These are phyloP conservation scores for Poliocrania exsul DNA, from an alignment of 2,797 vertebrate species.

Conservation along the genomic window DNA sequence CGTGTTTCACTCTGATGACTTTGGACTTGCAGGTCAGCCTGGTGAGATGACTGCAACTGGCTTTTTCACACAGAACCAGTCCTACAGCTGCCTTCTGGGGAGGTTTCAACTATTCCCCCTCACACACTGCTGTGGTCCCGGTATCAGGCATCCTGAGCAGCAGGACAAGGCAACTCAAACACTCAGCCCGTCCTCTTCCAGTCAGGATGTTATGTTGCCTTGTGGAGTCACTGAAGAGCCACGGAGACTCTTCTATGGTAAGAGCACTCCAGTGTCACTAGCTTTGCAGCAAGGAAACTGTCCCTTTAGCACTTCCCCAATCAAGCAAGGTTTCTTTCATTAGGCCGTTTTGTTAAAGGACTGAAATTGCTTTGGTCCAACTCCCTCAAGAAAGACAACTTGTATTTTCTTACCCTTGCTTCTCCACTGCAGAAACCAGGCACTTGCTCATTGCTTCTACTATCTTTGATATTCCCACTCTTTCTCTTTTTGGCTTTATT, in stretches of 20 bases:
- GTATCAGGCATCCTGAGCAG: slow-evolving; percentile 77
- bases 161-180: slow-evolving; percentile 86
- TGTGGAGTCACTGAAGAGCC: slow-evolving; percentile 84
- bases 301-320: slow-evolving; percentile 1
- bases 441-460: slow-evolving; percentile 15
- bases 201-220: slow-evolving; percentile 84
- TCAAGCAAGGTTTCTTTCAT: slow-evolving; percentile 18
- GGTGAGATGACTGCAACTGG: slow-evolving; percentile 78
- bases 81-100: slow-evolving; percentile 79
- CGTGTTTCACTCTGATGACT: slow-evolving; percentile 82
- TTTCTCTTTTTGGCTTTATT: slow-evolving; percentile 5
- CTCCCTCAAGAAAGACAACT: background rate
- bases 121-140: slow-evolving; percentile 84
- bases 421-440: background rate
- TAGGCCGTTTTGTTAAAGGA: background rate
- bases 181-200: slow-evolving; percentile 80
- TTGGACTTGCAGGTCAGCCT: slow-evolving; percentile 76
- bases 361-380: slow-evolving; percentile 4
- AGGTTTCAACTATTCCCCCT: slow-evolving; percentile 83
- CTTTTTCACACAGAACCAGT: slow-evolving; percentile 79
- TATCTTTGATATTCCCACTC: background rate
- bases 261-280: slow-evolving; percentile 68
- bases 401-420: slow-evolving; percentile 12
- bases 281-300: slow-evolving; percentile 59
- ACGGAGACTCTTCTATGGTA: slow-evolving; percentile 85